Percentiles rank a stretch among this genome's conserved stretches.
Evolutionary conservation across 2,113 vertebrate species (phyloP).

Genomic region (Seriola aureovittata): DNA sequence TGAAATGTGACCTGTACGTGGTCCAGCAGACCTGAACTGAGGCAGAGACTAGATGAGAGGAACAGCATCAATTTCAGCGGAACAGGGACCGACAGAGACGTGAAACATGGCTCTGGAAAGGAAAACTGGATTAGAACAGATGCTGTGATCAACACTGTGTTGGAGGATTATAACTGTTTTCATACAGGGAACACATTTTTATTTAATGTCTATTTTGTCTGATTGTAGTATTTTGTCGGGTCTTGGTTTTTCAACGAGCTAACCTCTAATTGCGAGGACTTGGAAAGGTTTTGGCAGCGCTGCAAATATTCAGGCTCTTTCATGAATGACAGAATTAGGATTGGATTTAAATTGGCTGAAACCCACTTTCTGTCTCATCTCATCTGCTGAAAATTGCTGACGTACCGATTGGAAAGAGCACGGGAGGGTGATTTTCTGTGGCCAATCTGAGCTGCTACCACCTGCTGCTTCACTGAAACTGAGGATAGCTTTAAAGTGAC

Average conservation of each 20-base stretch:
- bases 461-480: constrained; percentile 13
- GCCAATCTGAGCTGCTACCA: background rate
- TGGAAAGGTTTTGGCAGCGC: background rate
- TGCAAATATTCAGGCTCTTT: background rate
- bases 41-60: constrained; percentile 35
- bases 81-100: constrained; percentile 19
- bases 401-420: background rate
- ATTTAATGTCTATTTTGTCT: background rate
- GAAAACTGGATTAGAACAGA: background rate
- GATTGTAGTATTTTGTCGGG: background rate
- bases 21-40: constrained; percentile 51
- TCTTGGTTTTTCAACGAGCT: background rate
- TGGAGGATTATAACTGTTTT: background rate
- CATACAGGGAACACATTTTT: background rate
- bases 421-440: constrained; percentile 2
- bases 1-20: constrained; percentile 72
- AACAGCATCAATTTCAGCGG: constrained; percentile 55
- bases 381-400: constrained; percentile 1
- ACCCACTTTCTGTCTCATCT: constrained; percentile 1
- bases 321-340: constrained; percentile 20
- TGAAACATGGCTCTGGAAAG: constrained; percentile 21
- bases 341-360: constrained; percentile 12
- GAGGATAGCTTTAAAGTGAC: background rate
- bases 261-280: background rate
- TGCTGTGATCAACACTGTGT: background rate